Evolutionary conservation across 2,797 vertebrate genomes (phyloP), one percentile per base, ranked within the genome.

Genomic region (Diplodus puntazzo): DNA sequence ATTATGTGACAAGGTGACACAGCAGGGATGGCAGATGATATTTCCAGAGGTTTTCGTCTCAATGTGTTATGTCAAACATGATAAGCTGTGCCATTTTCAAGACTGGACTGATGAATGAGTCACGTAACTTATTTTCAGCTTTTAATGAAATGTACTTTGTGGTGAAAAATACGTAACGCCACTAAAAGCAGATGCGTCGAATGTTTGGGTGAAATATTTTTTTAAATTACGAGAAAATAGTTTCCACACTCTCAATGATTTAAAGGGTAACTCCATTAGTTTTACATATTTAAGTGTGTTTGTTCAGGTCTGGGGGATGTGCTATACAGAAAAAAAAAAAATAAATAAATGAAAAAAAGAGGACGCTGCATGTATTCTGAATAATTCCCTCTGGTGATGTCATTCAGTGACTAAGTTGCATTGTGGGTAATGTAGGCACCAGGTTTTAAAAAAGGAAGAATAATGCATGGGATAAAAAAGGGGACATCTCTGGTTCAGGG

Each of bases 1-100:
- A n/a, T 72, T 79, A 59, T 70, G 80, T 87, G 89, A 88, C 84
- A 89, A 90, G 91, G 87, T 92, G 92, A 92, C 87, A 90, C 91
- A 89, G 90, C 87, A 81, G 87, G 90, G 87, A 73, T 59, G 82
- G 83, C 77, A 42, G 76, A 78, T 88, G 89, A 90, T 92, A 89
- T 90, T 93, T 92, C 73, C 83, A 69, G 57, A 16, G 71, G 72
- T 71, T 89, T 92, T 88, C 67, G 77, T 89, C 79, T 88, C 73
- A 74, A 70, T 70, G 76, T 73, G 75, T 68, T 67, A 39, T 85
- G 88, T 92, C 87, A 87, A 80, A 90, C 82, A 73, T 85, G 83
- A 89, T 77, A 84, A 85, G 79, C 74, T 27, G 78, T 54, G 63
- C 59, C 77, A 83, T 92, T 91, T 89, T 73, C 84, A 75, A 79